phyloP scores from a whole-genome alignment of 2,888 invertebrate genomes.

The Sicus ferrugineus region DNA sequence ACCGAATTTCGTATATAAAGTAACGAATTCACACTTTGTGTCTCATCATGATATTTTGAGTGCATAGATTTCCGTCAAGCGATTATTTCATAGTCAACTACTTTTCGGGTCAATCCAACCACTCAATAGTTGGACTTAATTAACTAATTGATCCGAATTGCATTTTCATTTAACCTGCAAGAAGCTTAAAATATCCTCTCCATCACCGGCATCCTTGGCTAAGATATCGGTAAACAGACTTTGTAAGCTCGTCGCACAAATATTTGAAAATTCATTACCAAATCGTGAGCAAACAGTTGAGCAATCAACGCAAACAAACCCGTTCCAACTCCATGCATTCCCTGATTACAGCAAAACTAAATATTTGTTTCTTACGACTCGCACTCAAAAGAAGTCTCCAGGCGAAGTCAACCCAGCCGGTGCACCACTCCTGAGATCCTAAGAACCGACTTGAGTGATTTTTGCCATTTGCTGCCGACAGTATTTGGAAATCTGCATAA shows the following conservation, averaged over 20 bases:
- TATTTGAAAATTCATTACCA: constrained; percentile 22
- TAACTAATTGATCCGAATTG: no score
- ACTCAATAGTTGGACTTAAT: no score
- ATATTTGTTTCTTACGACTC: constrained; percentile 14
- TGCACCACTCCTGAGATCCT: not conserved
- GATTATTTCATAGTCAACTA: no score
- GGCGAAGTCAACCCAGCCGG: not conserved
- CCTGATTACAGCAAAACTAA: constrained; percentile 15
- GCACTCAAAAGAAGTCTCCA: not conserved
- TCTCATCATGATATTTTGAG: no score
- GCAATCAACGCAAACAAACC: constrained; percentile 1
- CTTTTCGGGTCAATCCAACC: no score
- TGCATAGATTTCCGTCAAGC: no score
- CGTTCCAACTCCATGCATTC: not conserved
- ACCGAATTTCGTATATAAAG: no score
- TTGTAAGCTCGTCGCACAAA: constrained; percentile 3
- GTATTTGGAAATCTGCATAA: constrained; percentile 23
- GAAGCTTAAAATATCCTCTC: no score
- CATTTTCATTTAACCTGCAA: no score
- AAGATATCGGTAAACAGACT: not conserved
- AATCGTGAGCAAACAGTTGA: constrained; percentile 18
- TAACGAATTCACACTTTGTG: no score
- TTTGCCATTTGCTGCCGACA: constrained; percentile 22
- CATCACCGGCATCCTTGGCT: not conserved
- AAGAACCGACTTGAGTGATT: constrained; percentile 22